Conservation (phyloP, 2,797 vertebrate species). For the Poeciliopsis presidionis region DNA sequence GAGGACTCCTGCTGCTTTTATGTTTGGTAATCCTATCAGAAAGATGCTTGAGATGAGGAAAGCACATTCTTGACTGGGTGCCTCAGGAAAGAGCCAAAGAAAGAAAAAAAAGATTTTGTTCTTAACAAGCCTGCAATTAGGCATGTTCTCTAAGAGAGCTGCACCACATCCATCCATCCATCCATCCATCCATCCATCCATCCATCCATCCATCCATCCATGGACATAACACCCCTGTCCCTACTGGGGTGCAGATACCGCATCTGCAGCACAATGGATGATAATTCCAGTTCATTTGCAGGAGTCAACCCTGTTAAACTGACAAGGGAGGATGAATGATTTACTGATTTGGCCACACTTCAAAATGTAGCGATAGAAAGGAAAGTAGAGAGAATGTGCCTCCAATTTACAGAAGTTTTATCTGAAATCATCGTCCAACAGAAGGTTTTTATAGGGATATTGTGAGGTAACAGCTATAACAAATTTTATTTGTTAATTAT, state of each 20-base stretch:
- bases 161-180: no score
- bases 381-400: neutral
- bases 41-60: constrained; percentile 13
- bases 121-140: neutral
- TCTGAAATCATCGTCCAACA: neutral
- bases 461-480: neutral
- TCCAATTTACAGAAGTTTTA: neutral
- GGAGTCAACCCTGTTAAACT: neutral
- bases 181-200: no score
- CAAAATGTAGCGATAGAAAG: neutral
- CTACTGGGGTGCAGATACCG: no score
- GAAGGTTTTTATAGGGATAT: neutral
- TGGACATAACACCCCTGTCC: no score
- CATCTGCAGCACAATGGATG: neutral
- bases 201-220: no score
- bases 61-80: neutral
- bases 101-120: neutral
- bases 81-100: neutral
- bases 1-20: constrained; percentile 1
- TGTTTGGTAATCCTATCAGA: constrained; percentile 12
- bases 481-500: neutral
- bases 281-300: constrained; percentile 2
- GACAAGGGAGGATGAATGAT: neutral
- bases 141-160: neutral
- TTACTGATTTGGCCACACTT: neutral